A percentile compares a stretch with the other conserved stretches of the same genome.
These are phyloP conservation scores for Uropetala carovei DNA, from an alignment of 2,888 invertebrate genomes.

Conservation along the genomic window DNA sequence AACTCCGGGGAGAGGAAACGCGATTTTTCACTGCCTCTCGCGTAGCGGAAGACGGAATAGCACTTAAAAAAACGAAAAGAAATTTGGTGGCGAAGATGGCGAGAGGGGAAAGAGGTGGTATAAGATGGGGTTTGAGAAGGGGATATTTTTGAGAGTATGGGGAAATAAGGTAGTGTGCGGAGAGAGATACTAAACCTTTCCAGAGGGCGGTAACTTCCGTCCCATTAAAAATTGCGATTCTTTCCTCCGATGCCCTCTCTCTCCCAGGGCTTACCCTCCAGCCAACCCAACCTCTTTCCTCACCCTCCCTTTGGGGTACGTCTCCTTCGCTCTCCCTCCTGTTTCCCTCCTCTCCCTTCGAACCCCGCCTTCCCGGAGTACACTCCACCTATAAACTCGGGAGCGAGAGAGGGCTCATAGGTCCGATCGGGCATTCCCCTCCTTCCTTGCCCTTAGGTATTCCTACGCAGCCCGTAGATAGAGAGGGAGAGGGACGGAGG, in stretches of 20 bases:
- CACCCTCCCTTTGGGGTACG: background rate
- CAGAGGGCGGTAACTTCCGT: slow-evolving; percentile 49
- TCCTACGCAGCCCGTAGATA: slow-evolving; percentile 1
- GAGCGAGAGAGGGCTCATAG: background rate
- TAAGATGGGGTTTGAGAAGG: background rate
- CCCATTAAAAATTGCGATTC: slow-evolving; percentile 51
- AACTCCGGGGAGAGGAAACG: too few species aligned
- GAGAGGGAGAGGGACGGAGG: background rate
- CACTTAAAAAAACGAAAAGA: too few species aligned
- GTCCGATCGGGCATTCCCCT: background rate
- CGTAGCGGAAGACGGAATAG: too few species aligned
- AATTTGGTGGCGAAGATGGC: too few species aligned
- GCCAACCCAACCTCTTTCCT: background rate
- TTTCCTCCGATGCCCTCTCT: background rate
- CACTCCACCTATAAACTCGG: background rate
- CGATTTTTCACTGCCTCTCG: too few species aligned
- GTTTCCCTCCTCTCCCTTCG: background rate
- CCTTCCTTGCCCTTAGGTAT: background rate
- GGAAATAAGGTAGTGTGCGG: background rate
- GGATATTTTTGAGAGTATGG: background rate
- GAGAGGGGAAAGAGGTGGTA: background rate
- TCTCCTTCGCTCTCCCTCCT: background rate
- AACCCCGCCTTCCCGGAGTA: background rate
- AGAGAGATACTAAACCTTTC: slow-evolving; percentile 40
- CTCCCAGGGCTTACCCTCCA: background rate